Evolutionary conservation across 2,888 invertebrate species (phyloP).

Genomic region (Eupithecia pulchellata): DNA sequence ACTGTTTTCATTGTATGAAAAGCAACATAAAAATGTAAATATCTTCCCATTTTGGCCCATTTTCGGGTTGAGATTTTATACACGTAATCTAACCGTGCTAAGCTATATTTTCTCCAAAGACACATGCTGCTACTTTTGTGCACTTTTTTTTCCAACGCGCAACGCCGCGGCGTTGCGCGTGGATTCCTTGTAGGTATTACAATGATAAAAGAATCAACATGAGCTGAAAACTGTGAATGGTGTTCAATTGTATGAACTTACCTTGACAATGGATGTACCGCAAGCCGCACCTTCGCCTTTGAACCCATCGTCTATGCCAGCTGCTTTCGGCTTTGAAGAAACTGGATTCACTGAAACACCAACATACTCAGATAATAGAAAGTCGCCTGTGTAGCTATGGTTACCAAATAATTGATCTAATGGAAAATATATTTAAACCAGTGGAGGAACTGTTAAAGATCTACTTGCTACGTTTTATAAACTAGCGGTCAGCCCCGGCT

Average conservation of each 20-base stretch:
- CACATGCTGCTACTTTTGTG: too few relatives aligned
- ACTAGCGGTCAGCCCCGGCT: too few relatives aligned
- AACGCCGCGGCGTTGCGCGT: too few relatives aligned
- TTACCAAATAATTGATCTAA: background rate
- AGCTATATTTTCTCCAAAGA: too few relatives aligned
- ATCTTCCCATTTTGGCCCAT: too few relatives aligned
- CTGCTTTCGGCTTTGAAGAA: conserved; percentile 83
- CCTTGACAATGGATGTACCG: conserved; percentile 81
- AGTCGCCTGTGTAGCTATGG: background rate
- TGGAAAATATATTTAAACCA: background rate
- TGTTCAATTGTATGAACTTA: conserved; percentile 45
- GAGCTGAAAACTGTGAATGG: background rate
- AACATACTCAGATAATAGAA: conserved; percentile 16
- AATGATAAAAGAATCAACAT: background rate
- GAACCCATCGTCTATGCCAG: conserved; percentile 89
- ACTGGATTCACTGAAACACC: conserved; percentile 66
- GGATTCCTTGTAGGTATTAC: background rate
- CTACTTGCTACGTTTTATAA: background rate
- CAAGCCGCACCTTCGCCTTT: conserved; percentile 89
- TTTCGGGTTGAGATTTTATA: too few relatives aligned
- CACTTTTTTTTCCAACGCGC: too few relatives aligned
- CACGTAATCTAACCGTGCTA: too few relatives aligned
- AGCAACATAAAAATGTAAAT: too few relatives aligned
- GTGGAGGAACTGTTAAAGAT: background rate
- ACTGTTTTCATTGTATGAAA: too few relatives aligned